Evolutionary conservation across 2,113 vertebrate genomes (phyloP), one percentile per base, ranked within the genome.

Genomic region (Phrynosoma platyrhinos): DNA sequence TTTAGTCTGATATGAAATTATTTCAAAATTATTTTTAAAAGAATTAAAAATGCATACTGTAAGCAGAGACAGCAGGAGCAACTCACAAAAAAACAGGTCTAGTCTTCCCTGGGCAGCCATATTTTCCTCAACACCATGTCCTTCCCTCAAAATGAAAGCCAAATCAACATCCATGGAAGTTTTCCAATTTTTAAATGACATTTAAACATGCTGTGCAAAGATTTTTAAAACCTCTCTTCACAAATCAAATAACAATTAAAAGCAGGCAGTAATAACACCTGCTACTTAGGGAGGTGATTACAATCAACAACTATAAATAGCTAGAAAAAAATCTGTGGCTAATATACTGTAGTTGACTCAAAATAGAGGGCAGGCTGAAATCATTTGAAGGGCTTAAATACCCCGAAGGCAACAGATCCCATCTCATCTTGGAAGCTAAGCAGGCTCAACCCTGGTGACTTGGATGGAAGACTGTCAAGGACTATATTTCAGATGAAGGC

Each of bases 111-210:
- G 42, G 14, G 12, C 1, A 40, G 82, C 76, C 91, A 69, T 13
- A 12, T 0, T 2, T 36, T 82, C 27, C 30, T 53, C 83, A 47
- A 16, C 47, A 77, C 83, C 86, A 84, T 83, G 30, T 82, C 27
- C 32, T 55, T 87, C 92, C 90, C 81, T 91, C 40, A 89, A 79
- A 92, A 82, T 5, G 76, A 36, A 85, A 92, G 71, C 81, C 78
- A 72, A 71, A 86, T 89, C 87, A 89, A 81, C 5, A 52, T 47
- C 53, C 80, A 47, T 40, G 23, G 10, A 79, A 94, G 75, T 0
- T 42, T 71, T 5, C 2, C 72, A 42, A 88, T 79, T 0, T 75
- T 74, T 16, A 86, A 87, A 82, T 1, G 69, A 83, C 84, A 36
- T 13, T 83, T n/a, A 82, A 83, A 32, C 78, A 89, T 80, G 52